These are phyloP conservation scores for Patella ulyssiponensis DNA, from an alignment of 2,888 invertebrate genomes.

Conservation along the genomic window DNA sequence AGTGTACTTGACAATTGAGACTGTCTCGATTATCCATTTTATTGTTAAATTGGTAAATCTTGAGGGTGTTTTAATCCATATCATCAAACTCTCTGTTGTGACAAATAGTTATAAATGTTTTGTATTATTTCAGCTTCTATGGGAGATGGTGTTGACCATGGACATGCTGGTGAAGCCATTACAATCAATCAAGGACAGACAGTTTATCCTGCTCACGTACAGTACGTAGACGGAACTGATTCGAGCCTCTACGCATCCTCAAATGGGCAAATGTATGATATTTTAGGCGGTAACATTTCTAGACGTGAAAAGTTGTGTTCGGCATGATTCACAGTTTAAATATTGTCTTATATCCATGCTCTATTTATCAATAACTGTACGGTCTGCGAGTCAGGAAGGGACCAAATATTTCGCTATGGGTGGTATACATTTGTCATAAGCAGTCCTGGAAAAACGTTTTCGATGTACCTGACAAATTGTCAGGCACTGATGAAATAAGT, in stretches of 20 bases:
- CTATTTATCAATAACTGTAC: conserved; percentile 20
- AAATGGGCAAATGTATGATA: conserved; percentile 79
- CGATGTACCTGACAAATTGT: too few species aligned
- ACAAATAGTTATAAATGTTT: too few species aligned
- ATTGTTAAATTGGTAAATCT: too few species aligned
- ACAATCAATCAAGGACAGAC: conserved; percentile 66
- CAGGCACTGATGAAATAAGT: too few species aligned
- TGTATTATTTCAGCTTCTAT: conserved; percentile 47
- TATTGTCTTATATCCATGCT: conserved; percentile 28
- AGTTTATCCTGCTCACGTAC: conserved; percentile 78
- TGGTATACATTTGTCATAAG: conserved; percentile 27
- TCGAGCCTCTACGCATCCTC: conserved; percentile 76
- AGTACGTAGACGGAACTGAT: conserved; percentile 79
- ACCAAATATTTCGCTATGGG: not conserved
- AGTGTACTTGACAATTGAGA: too few species aligned
- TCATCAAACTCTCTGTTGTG: too few species aligned
- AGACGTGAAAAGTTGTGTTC: conserved; percentile 51
- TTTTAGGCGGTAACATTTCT: conserved; percentile 31
- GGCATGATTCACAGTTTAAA: conserved; percentile 36
- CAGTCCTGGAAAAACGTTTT: not conserved
- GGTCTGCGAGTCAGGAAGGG: not conserved
- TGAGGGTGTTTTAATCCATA: too few species aligned
- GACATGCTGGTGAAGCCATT: conserved; percentile 75
- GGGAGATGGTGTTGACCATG: conserved; percentile 47
- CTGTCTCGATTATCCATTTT: too few species aligned